A percentile compares a stretch with the other conserved stretches of the same genome.
Evolutionary conservation across 23 tunicate genomes (phyloP).

Genomic region (Trididemnum clinides): DNA sequence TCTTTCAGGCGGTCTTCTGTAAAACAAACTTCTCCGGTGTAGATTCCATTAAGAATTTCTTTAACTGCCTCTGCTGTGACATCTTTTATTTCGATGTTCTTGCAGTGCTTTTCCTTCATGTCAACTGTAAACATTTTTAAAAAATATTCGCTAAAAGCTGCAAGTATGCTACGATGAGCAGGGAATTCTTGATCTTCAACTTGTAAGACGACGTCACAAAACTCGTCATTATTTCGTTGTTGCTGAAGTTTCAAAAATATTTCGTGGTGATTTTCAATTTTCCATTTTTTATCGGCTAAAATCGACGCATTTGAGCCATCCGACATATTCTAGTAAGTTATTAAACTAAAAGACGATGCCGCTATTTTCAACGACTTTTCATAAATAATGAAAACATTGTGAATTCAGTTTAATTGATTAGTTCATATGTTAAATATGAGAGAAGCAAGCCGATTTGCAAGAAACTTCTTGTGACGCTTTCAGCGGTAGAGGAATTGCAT

Average conservation of each 20-base stretch:
- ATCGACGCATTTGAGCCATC: too few relatives aligned
- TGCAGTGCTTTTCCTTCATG: background rate
- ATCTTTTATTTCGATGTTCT: background rate
- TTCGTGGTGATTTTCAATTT: background rate
- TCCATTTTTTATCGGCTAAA: too few relatives aligned
- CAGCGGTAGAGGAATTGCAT: too few relatives aligned
- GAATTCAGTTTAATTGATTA: too few relatives aligned
- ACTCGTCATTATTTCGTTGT: background rate
- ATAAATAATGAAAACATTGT: too few relatives aligned
- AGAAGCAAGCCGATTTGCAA: too few relatives aligned
- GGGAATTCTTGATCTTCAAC: background rate
- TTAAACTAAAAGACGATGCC: too few relatives aligned
- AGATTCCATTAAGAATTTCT: background rate
- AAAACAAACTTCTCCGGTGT: background rate
- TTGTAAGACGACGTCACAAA: background rate
- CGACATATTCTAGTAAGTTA: too few relatives aligned
- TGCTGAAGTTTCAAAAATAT: background rate
- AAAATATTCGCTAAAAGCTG: background rate
- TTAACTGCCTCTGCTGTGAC: background rate
- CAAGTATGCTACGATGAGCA: background rate
- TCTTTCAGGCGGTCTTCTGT: background rate
- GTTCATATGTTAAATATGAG: too few relatives aligned
- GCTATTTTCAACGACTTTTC: too few relatives aligned
- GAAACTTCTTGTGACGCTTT: too few relatives aligned
- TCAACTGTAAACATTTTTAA: background rate